Evolutionary conservation across 1,140 invertebrate genomes (phyloP), one percentile per base, ranked within the genome.

Genomic region (Steinernema khuongi): DNA sequence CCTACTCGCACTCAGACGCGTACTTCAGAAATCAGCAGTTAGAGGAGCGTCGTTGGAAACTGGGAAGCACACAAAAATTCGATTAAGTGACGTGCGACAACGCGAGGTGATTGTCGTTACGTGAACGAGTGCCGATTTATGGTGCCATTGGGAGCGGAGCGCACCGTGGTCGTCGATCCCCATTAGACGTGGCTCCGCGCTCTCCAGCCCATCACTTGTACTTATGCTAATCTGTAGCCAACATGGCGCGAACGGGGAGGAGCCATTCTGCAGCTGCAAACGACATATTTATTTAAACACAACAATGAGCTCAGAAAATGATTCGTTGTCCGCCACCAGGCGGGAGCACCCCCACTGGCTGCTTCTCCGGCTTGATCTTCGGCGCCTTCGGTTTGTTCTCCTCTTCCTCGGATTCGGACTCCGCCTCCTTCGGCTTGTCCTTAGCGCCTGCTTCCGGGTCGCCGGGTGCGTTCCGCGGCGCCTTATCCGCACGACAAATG

Each of bases 81-180:
- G 50, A 60, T 60, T 60, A 60, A 22, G 26, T 60, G 50, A 60
- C 50, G 50, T 60, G 50, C 26, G 36, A 41, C 50, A 60, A 60
- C 19, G 50, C 7, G 22, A 22, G 50, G 50, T 60, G 50, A 60
- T 60, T 60, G 50, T n/a, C n/a, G n/a, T n/a, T n/a, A n/a, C n/a
- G 50, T 26, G 7, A 22, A 22, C n/a, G 36, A 11, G 7, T n/a
- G 36, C 19, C 50, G 50, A 60, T 60, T 60, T 60, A 60, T 60
- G 50, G 50, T 60, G 50, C 50, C 50, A 60, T 26, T 22, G 50
- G 50, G n/a, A n/a, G n/a, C n/a, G n/a, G n/a, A n/a, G n/a, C n/a
- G n/a, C n/a, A n/a, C n/a, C 50, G 50, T 60, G 7, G 7, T 22
- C 50, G 26, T 11, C 4, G 14, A 22, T n/a, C 26, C 50, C 50